Evolutionary conservation across 1,140 invertebrate species (phyloP).

Genomic region (Drosophila sturtevanti): DNA sequence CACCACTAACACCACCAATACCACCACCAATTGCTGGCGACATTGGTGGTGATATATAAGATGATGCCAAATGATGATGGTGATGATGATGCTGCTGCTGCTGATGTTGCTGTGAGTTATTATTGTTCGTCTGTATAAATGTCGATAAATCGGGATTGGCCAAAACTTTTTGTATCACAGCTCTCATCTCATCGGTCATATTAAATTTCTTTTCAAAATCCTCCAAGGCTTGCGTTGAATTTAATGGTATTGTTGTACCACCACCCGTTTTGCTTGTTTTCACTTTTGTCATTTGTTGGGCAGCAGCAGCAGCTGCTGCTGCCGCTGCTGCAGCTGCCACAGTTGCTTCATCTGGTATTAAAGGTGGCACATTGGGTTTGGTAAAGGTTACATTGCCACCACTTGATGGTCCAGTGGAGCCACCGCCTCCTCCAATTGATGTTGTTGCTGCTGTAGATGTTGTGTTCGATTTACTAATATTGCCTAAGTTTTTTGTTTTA

Average conservation of each 20-base stretch:
- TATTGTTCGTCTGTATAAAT: constrained; percentile 73
- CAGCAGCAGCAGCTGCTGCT: background rate
- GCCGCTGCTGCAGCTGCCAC: constrained; percentile 8
- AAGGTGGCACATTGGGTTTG: constrained; percentile 71
- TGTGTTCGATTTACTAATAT: background rate
- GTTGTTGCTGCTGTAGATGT: constrained; percentile 7
- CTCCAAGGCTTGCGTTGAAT: constrained; percentile 71
- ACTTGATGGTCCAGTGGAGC: background rate
- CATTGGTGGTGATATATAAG: constrained; percentile 79
- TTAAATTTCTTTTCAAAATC: constrained; percentile 81
- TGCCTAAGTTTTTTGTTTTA: constrained; percentile 32
- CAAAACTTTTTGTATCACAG: constrained; percentile 78
- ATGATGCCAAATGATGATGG: constrained; percentile 49
- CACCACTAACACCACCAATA: constrained; percentile 22
- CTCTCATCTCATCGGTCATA: constrained; percentile 81
- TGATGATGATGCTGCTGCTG: constrained; percentile 23
- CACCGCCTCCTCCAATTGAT: background rate
- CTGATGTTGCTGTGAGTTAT: constrained; percentile 18
- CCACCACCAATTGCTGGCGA: constrained; percentile 62
- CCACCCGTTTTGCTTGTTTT: background rate
- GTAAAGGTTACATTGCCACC: constrained; percentile 58
- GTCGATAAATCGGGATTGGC: constrained; percentile 81
- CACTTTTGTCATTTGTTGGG: background rate
- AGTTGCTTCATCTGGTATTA: constrained; percentile 52
- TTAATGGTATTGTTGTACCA: constrained; percentile 68